These are phyloP conservation scores for Leptopilina syphax DNA, from an alignment of 2,888 invertebrate species.

Conservation along the genomic window DNA sequence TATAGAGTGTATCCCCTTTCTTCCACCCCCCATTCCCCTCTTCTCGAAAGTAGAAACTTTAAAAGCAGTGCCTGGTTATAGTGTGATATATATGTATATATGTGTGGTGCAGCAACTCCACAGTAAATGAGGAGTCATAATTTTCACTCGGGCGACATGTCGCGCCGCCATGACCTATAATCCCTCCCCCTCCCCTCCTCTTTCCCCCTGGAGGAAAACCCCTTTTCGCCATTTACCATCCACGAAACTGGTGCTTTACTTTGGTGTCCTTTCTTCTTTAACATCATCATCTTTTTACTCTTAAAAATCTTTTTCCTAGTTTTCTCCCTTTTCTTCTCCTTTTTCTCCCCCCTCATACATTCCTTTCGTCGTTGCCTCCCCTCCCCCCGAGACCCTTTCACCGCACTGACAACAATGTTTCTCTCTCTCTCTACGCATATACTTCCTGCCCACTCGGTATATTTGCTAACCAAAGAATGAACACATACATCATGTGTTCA, in stretches of 20 bases:
- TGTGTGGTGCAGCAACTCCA: conserved; percentile 48
- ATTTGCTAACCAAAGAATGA: conserved; percentile 49
- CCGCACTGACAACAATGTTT: conserved; percentile 35
- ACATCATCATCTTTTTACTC: conserved; percentile 43
- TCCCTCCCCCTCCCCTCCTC: conserved; percentile 57
- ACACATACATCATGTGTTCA: conserved; percentile 60
- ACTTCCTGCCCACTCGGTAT: conserved; percentile 42
- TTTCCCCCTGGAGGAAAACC: conserved; percentile 39
- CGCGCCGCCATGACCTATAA: conserved; percentile 65
- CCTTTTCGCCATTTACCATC: conserved; percentile 46
- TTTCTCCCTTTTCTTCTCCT: too few species aligned
- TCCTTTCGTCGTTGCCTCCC: too few species aligned
- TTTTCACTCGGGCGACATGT: conserved; percentile 68
- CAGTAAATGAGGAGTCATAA: conserved; percentile 72
- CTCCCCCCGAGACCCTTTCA: too few species aligned
- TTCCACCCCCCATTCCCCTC: not conserved
- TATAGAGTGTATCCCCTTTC: conserved; percentile 34
- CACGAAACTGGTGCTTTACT: conserved; percentile 38
- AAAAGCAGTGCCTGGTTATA: conserved; percentile 34
- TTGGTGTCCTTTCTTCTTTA: conserved; percentile 45
- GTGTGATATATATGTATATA: conserved; percentile 6
- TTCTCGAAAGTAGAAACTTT: conserved; percentile 47
- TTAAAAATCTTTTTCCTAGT: conserved; percentile 44
- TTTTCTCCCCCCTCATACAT: too few species aligned
- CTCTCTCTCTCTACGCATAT: conserved; percentile 41